These are phyloP conservation scores for Drosophila flavopinicola DNA, from an alignment of 2,888 invertebrate species.

Conservation along the genomic window DNA sequence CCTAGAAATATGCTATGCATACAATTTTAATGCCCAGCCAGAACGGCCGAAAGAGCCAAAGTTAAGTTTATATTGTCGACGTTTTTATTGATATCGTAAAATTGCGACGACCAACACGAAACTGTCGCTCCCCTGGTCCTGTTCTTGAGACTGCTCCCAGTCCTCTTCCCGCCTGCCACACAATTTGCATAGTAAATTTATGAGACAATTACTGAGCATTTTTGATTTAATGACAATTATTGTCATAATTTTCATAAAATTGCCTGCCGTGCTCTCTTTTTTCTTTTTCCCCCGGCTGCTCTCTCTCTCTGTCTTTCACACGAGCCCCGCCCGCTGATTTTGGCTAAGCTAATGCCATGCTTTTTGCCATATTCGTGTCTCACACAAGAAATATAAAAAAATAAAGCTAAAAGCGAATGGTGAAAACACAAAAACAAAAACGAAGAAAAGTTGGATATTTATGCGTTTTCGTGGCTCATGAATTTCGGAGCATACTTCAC, in stretches of 20 bases:
- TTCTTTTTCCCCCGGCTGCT: constrained; percentile 8
- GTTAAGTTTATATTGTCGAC: constrained; percentile 79
- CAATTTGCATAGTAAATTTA: constrained; percentile 80
- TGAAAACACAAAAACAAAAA: constrained; percentile 21
- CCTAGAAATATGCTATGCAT: constrained; percentile 75
- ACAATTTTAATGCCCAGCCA: constrained; percentile 70
- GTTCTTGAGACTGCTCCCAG: no score
- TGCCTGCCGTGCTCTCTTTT: constrained; percentile 61
- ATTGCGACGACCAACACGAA: constrained; percentile 71
- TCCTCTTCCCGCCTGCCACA: constrained; percentile 56
- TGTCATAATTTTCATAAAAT: constrained; percentile 81
- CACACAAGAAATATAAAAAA: constrained; percentile 18
- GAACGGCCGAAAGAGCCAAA: constrained; percentile 57
- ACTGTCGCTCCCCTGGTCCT: constrained; percentile 2
- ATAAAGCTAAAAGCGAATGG: constrained; percentile 26
- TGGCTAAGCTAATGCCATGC: constrained; percentile 60
- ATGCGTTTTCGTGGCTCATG: constrained; percentile 78
- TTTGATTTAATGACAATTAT: constrained; percentile 82
- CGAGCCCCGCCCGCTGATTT: constrained; percentile 18
- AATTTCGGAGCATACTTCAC: constrained; percentile 73
- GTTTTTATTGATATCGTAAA: constrained; percentile 80
- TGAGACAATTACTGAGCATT: constrained; percentile 80
- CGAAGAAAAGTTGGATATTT: constrained; percentile 65
- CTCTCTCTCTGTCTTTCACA: not conserved
- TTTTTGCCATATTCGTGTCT: constrained; percentile 68